Conservation (phyloP, 2,888 invertebrate species). For the Atrina japonica region DNA sequence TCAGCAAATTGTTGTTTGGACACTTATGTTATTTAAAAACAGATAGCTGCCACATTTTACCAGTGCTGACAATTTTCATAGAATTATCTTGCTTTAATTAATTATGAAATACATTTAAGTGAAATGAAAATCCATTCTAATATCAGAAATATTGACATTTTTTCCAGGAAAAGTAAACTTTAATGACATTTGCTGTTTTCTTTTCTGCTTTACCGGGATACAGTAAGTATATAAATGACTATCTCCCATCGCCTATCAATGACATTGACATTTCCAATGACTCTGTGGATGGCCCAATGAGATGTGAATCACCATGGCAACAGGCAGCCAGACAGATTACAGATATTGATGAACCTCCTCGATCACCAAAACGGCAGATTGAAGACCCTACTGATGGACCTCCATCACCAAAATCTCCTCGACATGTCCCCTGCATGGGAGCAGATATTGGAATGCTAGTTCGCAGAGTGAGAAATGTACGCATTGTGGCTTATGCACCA, state of each 20-base stretch:
- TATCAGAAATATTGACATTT: no score
- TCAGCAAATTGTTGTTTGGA: no score
- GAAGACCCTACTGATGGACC: slow-evolving; percentile 46
- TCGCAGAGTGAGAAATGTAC: slow-evolving; percentile 73
- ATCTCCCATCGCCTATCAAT: slow-evolving; percentile 65
- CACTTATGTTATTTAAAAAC: no score
- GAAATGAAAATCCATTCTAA: no score
- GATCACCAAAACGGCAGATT: slow-evolving; percentile 38
- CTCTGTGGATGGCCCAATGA: slow-evolving; percentile 41
- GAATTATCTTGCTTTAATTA: no score
- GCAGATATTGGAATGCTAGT: slow-evolving; percentile 72
- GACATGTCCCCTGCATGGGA: slow-evolving; percentile 64
- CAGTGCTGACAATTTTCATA: no score
- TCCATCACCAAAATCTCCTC: slow-evolving; percentile 57
- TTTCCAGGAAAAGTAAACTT: slow-evolving; percentile 4
- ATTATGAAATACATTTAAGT: no score
- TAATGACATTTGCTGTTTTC: slow-evolving; percentile 26
- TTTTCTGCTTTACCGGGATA: slow-evolving; percentile 31
- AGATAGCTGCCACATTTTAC: no score
- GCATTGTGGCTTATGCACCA: slow-evolving; percentile 72
- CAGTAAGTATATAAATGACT: slow-evolving; percentile 72
- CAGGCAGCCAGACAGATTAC: neutral
- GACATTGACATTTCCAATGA: slow-evolving; percentile 48
- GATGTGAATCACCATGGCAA: slow-evolving; percentile 16
- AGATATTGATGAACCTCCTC: slow-evolving; percentile 43